Evolutionary conservation across 2,797 vertebrate species (phyloP).

Genomic region (Otolemur crassicaudatus): DNA sequence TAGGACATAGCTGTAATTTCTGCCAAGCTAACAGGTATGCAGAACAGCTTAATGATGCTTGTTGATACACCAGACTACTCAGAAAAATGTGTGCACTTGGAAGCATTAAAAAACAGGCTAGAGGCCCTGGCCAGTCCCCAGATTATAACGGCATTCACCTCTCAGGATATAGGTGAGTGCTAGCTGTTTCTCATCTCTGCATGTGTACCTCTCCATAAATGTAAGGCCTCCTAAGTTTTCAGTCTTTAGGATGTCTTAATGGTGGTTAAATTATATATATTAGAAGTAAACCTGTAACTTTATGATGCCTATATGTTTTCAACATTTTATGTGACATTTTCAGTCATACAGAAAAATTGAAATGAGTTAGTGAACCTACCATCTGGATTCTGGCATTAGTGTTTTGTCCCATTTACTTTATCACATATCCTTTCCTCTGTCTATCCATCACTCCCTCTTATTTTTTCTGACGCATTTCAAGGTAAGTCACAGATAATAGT

Average conservation of each 20-base stretch:
- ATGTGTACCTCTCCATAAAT: background rate
- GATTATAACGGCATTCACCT: constrained; percentile 95
- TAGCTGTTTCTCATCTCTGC: accelerated
- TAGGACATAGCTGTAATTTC: constrained; percentile 96
- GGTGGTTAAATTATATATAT: background rate
- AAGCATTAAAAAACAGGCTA: constrained; percentile 97
- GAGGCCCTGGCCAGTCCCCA: constrained; percentile 97
- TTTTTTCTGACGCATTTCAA: background rate
- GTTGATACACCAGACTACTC: constrained; percentile 98
- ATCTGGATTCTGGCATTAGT: background rate
- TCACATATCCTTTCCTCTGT: background rate
- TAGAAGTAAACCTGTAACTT: background rate
- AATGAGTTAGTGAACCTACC: background rate
- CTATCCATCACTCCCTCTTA: background rate
- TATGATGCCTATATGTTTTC: background rate
- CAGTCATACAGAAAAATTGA: background rate
- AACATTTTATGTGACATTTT: background rate
- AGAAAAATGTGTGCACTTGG: constrained; percentile 98
- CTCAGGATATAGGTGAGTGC: constrained; percentile 93
- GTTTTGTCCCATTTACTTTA: background rate
- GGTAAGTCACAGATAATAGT: background rate
- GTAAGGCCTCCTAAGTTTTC: background rate
- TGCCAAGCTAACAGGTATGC: constrained; percentile 96
- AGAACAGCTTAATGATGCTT: constrained; percentile 96
- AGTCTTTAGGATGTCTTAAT: background rate